Evolutionary conservation across 2,888 invertebrate genomes (phyloP), one percentile per base, ranked within the genome.

Genomic region (Lithophane leautieri): DNA sequence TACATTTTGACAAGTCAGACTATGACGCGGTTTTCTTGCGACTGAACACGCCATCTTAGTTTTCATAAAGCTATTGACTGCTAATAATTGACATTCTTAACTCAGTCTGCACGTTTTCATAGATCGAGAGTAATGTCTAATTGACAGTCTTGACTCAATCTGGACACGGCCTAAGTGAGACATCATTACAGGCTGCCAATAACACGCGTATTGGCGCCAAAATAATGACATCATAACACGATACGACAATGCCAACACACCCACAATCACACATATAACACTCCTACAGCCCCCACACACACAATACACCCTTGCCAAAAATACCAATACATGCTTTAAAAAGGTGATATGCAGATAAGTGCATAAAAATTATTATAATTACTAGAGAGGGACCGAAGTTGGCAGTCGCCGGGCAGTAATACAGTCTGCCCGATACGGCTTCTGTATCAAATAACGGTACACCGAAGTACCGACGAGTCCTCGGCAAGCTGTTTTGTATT

Each of bases 381-480:
- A 85, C 73, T 50, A 28, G 56, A 73, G 60, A 61, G 71, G 68
- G 70, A 52, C n/a, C 44, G 54, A 44, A 74, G 71, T 81, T 75
- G 73, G 73, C 85, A 85, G 78, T 73, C 56, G 58, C 40, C 40
- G 77, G 56, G 60, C 67, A 73, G 71, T 75, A 73, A 73, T 74
- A 76, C 77, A 67, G 73, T 70, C 65, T 76, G 61, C 65, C 22
- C 66, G 76, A 74, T 92, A 91, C 60, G 93, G 93, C 91, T 93
- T 93, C 93, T 19, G 88, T 92, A 92, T 93, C 92, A 80, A 79
- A 76, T 93, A 83, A 76, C 90, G 72, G 77, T 84, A 80, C 65
- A 34, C 11, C 72, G 70, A 68, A 86, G 86, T 70, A 71, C 69
- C 65, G 79, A 70, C 86, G 84, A 86, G 83, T 89, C 76, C 83